Conservation (phyloP, 2,797 vertebrate species). For the Phrynocephalus vlangalii region DNA sequence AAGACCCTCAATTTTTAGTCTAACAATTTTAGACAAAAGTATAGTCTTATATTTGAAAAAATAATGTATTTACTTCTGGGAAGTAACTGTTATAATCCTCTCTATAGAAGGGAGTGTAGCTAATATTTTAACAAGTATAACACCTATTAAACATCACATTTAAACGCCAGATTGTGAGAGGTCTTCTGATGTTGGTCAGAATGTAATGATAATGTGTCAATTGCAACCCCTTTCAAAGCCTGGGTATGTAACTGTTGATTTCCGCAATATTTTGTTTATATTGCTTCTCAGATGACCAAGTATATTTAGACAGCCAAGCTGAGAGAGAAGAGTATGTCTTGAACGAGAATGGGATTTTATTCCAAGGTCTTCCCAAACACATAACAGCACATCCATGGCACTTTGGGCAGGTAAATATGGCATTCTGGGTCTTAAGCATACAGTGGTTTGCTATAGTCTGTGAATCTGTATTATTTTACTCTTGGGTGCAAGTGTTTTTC, state of each 20-base stretch:
- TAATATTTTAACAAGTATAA: no score
- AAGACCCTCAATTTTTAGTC: no score
- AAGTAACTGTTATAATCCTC: no score
- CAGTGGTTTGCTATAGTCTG: background rate
- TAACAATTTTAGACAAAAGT: no score
- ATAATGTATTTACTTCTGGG: no score
- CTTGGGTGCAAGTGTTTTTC: background rate
- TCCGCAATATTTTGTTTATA: background rate
- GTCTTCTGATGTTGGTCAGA: no score
- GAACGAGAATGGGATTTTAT: slow-evolving; percentile 88
- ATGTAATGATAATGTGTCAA: background rate
- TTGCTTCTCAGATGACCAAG: slow-evolving; percentile 81
- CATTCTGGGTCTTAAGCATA: slow-evolving; percentile 5
- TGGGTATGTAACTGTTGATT: background rate
- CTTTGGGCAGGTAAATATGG: slow-evolving; percentile 86
- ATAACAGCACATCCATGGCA: slow-evolving; percentile 82
- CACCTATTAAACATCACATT: no score
- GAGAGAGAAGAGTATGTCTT: slow-evolving; percentile 86
- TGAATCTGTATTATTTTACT: background rate
- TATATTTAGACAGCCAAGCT: slow-evolving; percentile 84
- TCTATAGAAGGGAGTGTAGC: no score
- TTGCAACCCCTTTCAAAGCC: no score
- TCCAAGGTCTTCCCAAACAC: slow-evolving; percentile 79
- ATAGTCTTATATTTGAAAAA: no score
- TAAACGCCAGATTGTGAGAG: no score